Conservation (phyloP, 2,797 vertebrate species). For the Aeoliscus strigatus region DNA sequence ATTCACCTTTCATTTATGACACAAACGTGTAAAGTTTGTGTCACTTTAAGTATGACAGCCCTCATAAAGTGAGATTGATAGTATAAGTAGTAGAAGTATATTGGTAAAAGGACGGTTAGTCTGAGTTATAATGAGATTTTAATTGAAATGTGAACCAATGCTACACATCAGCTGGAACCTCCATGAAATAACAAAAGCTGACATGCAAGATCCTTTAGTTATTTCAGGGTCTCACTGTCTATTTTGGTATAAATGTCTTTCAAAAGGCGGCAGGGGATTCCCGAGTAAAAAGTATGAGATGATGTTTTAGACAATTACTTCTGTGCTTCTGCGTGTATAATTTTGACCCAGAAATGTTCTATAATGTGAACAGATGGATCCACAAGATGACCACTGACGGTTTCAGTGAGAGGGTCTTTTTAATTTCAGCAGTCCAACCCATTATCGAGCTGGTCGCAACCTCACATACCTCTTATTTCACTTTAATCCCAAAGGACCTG, state of each 20-base stretch:
- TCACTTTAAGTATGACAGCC: background rate
- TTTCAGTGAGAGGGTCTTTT: constrained; percentile 18
- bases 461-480: constrained; percentile 45
- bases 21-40: too few relatives aligned
- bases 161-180: background rate
- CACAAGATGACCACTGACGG: constrained; percentile 15
- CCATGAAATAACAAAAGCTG: constrained; percentile 5
- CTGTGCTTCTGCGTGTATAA: constrained; percentile 1
- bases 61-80: background rate
- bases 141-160: too few relatives aligned
- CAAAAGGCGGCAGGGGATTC: constrained; percentile 5
- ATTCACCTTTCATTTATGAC: too few relatives aligned
- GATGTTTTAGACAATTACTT: constrained; percentile 22
- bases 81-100: too few relatives aligned
- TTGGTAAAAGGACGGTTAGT: background rate
- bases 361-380: constrained; percentile 18
- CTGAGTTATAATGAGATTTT: too few relatives aligned
- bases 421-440: constrained; percentile 22
- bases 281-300: constrained; percentile 8
- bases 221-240: background rate
- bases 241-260: background rate
- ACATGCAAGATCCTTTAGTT: background rate
- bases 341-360: constrained; percentile 23
- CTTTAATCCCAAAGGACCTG: constrained; percentile 38
- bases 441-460: constrained; percentile 35